These are phyloP conservation scores for Girardinus metallicus DNA, from an alignment of 2,797 vertebrate genomes.

Conservation along the genomic window DNA sequence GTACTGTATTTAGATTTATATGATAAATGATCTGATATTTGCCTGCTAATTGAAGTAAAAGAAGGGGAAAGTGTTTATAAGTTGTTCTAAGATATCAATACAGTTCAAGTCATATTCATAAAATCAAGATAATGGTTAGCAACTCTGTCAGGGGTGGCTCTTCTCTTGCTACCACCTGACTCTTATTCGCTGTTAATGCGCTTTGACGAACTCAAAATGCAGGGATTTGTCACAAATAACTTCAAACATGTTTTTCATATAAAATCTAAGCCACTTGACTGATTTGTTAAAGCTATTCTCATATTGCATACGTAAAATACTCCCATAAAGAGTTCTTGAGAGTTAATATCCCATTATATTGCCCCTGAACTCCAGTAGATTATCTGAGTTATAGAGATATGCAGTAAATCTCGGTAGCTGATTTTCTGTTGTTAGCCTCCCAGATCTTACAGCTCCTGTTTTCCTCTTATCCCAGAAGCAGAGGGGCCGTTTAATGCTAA, in stretches of 20 bases:
- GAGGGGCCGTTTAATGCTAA: slow-evolving; percentile 72
- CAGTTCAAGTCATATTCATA: background rate
- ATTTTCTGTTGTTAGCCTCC: slow-evolving; percentile 36
- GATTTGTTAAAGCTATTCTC: background rate
- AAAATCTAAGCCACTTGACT: slow-evolving; percentile 9
- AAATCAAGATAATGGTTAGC: slow-evolving; percentile 16
- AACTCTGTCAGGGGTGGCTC: slow-evolving; percentile 17
- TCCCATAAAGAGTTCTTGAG: background rate
- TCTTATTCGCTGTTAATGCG: slow-evolving; percentile 20
- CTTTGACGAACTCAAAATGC: slow-evolving; percentile 13
- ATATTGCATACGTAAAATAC: background rate
- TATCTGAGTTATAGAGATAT: slow-evolving; percentile 17
- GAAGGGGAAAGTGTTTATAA: background rate
- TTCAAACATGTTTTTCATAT: background rate
- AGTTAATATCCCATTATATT: background rate
- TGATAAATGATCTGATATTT: background rate
- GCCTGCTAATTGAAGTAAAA: background rate
- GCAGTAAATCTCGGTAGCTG: slow-evolving; percentile 21
- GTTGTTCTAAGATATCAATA: background rate
- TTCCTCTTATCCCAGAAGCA: slow-evolving; percentile 58
- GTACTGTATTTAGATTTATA: background rate
- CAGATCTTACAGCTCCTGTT: slow-evolving; percentile 29
- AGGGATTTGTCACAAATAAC: background rate
- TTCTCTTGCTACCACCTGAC: slow-evolving; percentile 19
- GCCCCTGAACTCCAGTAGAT: background rate